Evolutionary conservation across 2,888 invertebrate genomes (phyloP).

Genomic region (Chaetoderma sp.): DNA sequence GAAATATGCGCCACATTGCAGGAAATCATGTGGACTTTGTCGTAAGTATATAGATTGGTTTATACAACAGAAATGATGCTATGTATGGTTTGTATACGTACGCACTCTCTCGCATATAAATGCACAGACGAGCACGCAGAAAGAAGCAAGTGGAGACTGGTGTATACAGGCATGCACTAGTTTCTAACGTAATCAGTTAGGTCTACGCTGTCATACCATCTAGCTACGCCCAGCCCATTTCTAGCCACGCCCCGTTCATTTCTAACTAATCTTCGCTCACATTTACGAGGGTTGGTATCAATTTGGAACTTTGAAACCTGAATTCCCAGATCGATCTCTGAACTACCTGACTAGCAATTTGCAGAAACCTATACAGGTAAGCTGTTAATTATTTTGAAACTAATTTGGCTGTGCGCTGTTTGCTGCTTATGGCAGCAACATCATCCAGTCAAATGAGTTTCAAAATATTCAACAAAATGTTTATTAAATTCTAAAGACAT

Average conservation of each 20-base stretch:
- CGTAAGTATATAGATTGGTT: conserved; percentile 41
- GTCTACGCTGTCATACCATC: conserved; percentile 2
- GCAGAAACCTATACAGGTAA: too few relatives aligned
- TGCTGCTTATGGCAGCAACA: not conserved
- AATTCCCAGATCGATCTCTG: not conserved
- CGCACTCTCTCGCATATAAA: not conserved
- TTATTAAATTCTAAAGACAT: too few relatives aligned
- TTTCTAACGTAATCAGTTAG: not conserved
- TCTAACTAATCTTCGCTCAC: too few relatives aligned
- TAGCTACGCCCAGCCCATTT: too few relatives aligned
- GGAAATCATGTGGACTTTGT: conserved; percentile 54
- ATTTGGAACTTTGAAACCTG: too few relatives aligned
- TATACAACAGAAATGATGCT: not conserved
- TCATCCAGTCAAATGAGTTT: too few relatives aligned
- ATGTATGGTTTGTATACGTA: not conserved
- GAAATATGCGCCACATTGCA: conserved; percentile 45
- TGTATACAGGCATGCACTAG: not conserved
- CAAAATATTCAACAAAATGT: too few relatives aligned
- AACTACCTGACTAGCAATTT: too few relatives aligned
- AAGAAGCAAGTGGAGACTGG: not conserved
- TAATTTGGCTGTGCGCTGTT: too few relatives aligned
- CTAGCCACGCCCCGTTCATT: too few relatives aligned
- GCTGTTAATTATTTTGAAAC: too few relatives aligned
- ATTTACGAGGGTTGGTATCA: too few relatives aligned
- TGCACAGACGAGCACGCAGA: conserved; percentile 2